Percentiles rank a stretch among this genome's conserved stretches.
phyloP scores from a whole-genome alignment of 2,888 invertebrate species.

The Muscina levida region DNA sequence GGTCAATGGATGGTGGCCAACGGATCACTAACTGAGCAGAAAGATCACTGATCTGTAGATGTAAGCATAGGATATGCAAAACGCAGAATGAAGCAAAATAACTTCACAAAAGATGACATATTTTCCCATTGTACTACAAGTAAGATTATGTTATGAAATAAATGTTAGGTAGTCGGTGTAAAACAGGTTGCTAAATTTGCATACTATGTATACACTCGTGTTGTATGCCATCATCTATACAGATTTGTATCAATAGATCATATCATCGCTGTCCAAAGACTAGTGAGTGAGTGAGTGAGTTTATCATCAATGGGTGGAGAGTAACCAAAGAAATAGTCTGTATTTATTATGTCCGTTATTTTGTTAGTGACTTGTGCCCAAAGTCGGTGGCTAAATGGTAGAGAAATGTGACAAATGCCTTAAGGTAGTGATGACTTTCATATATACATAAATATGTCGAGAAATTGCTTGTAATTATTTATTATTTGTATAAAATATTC shows the following conservation, averaged over 20 bases:
- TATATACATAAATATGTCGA: slow-evolving; percentile 56
- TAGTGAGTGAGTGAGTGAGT: not conserved
- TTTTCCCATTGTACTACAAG: slow-evolving; percentile 55
- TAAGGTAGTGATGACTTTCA: slow-evolving; percentile 35
- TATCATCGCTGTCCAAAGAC: slow-evolving; percentile 43
- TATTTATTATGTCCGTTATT: not conserved
- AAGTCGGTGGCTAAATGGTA: not conserved
- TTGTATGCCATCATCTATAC: not conserved
- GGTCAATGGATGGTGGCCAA: not conserved
- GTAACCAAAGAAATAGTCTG: not conserved
- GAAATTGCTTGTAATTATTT: slow-evolving; percentile 59
- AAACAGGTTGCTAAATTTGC: slow-evolving; percentile 57
- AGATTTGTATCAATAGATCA: slow-evolving; percentile 62
- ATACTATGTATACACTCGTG: slow-evolving; percentile 23
- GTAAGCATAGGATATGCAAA: slow-evolving; percentile 14
- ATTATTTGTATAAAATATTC: not conserved
- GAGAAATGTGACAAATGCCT: slow-evolving; percentile 1
- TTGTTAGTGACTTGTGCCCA: not conserved
- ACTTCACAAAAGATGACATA: slow-evolving; percentile 56
- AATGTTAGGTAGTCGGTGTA: slow-evolving; percentile 1
- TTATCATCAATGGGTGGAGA: slow-evolving; percentile 3
- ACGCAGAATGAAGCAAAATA: not conserved
- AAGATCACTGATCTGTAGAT: slow-evolving; percentile 61
- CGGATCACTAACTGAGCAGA: not conserved
- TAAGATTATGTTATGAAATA: not conserved